Evolutionary conservation across 2,888 invertebrate genomes (phyloP).

Genomic region (Limenitis camilla): DNA sequence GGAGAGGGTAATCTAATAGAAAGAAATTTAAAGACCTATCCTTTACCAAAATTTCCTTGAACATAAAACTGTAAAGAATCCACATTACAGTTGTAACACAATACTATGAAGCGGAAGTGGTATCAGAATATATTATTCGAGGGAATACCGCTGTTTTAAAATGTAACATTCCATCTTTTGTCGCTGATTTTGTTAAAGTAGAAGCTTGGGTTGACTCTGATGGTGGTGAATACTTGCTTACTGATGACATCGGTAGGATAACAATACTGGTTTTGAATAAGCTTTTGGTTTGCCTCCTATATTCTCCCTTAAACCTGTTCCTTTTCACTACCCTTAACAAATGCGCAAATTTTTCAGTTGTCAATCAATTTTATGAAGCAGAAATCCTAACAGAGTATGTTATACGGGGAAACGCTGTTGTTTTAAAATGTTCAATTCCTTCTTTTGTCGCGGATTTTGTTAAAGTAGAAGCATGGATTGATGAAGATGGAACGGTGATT

Average conservation of each 20-base stretch:
- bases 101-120: conserved; percentile 90
- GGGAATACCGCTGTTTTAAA: conserved; percentile 91
- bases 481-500: conserved; percentile 79
- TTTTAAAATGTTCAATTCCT: conserved; percentile 91
- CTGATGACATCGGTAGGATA: conserved; percentile 81
- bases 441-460: conserved; percentile 95
- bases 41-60: conserved; percentile 10
- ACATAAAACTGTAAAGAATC: conserved; percentile 9
- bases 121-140: conserved; percentile 91
- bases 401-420: conserved; percentile 90
- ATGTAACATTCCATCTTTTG: conserved; percentile 92
- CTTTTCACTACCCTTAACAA: neutral
- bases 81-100: conserved; percentile 86
- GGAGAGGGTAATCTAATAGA: conserved; percentile 51
- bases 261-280: neutral
- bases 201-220: conserved; percentile 84
- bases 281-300: neutral
- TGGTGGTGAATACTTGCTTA: conserved; percentile 80
- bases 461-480: conserved; percentile 87
- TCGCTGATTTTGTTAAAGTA: conserved; percentile 92
- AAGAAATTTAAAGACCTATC: conserved; percentile 13
- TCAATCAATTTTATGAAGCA: conserved; percentile 91
- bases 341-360: conserved; percentile 53
- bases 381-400: conserved; percentile 93
- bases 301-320: neutral